These are phyloP conservation scores for Aphaenogaster floridana DNA, from an alignment of 1,140 invertebrate genomes.

Conservation along the genomic window DNA sequence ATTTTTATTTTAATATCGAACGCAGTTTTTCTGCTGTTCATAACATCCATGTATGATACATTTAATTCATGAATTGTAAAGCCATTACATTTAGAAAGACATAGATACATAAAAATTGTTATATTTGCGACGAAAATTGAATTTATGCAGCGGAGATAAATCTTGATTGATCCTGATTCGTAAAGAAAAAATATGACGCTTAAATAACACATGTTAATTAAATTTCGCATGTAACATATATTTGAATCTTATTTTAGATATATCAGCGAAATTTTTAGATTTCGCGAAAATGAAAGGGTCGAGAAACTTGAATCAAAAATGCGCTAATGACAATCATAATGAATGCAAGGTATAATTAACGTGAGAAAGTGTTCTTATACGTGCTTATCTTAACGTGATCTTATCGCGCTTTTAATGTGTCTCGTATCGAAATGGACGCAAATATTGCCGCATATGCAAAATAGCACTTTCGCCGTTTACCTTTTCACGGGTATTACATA, in stretches of 20 bases:
- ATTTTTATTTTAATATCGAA: neutral
- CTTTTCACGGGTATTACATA: constrained; percentile 42
- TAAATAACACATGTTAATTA: constrained; percentile 11
- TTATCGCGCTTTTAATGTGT: constrained; percentile 6
- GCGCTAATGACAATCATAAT: constrained; percentile 6
- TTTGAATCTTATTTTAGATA: neutral
- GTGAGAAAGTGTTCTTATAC: constrained; percentile 31
- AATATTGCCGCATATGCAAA: constrained; percentile 11
- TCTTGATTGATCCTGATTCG: neutral
- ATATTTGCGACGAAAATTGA: neutral
- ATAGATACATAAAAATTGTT: neutral
- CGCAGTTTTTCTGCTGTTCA: neutral
- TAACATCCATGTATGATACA: neutral
- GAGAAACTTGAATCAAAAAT: neutral
- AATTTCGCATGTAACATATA: neutral
- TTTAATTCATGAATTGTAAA: neutral
- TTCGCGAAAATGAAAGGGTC: neutral
- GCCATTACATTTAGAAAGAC: neutral
- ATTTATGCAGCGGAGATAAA: neutral
- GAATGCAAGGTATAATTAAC: constrained; percentile 35
- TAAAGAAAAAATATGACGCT: no score
- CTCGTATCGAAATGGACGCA: neutral
- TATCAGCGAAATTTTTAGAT: neutral
- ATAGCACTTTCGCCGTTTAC: constrained; percentile 56
- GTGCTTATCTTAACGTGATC: constrained; percentile 14